These are phyloP conservation scores for Chaitophorus viminalis DNA, from an alignment of 2,888 invertebrate species.

Conservation along the genomic window DNA sequence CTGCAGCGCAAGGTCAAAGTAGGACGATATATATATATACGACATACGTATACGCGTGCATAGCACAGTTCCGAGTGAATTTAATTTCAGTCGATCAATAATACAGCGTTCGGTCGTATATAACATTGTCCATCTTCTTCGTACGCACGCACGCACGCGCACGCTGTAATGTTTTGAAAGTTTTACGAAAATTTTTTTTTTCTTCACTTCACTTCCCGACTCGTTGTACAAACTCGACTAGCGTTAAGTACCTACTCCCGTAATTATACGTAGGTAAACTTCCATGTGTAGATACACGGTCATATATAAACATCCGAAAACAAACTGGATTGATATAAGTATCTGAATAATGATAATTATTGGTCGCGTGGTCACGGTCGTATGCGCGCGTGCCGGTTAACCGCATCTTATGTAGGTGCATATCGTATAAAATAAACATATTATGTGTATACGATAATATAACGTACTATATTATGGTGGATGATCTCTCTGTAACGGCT, in stretches of 20 bases:
- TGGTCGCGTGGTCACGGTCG: conserved; percentile 25
- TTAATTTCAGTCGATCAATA: conserved; percentile 38
- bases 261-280: too few relatives aligned
- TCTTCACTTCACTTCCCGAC: background rate
- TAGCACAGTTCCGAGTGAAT: conserved; percentile 1
- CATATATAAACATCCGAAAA: too few relatives aligned
- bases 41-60: too few relatives aligned
- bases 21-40: background rate
- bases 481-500: too few relatives aligned
- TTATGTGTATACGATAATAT: background rate
- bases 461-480: too few relatives aligned
- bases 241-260: too few relatives aligned
- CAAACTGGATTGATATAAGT: background rate
- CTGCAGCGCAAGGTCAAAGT: too few relatives aligned
- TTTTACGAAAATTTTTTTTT: background rate
- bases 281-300: too few relatives aligned
- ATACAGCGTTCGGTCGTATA: background rate
- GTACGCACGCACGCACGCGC: too few relatives aligned
- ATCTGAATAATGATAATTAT: background rate
- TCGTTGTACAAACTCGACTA: too few relatives aligned
- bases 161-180: too few relatives aligned
- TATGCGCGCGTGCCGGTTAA: conserved; percentile 12
- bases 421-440: background rate
- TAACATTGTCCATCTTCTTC: background rate
- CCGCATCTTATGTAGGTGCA: background rate